Conservation (phyloP, 2,888 invertebrate genomes). For the Lepetodrilus schrolli region DNA sequence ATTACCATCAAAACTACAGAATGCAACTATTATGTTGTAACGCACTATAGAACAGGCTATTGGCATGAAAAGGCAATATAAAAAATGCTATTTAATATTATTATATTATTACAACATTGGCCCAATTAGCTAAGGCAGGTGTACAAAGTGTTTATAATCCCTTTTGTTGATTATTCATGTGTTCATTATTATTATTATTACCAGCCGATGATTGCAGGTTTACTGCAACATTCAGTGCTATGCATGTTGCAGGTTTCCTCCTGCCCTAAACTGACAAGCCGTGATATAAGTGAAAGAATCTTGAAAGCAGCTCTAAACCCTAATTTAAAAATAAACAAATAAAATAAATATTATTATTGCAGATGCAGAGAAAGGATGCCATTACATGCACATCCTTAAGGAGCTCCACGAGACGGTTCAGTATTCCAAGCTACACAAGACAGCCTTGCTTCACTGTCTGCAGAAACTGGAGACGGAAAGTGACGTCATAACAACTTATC, state of each 20-base stretch:
- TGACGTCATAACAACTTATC: conserved; percentile 52
- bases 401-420: conserved; percentile 47
- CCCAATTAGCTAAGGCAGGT: not conserved
- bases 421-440: conserved; percentile 50
- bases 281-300: too few relatives aligned
- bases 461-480: conserved; percentile 57
- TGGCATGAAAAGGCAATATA: too few relatives aligned
- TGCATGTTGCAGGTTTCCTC: too few relatives aligned
- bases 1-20: too few relatives aligned
- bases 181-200: not conserved
- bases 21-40: too few relatives aligned
- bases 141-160: not conserved
- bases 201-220: too few relatives aligned
- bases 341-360: conserved; percentile 23
- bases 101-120: not conserved
- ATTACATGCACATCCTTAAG: conserved; percentile 50
- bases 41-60: too few relatives aligned
- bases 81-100: too few relatives aligned
- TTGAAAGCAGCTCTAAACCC: too few relatives aligned
- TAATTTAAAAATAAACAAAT: not conserved
- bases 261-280: too few relatives aligned
- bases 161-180: not conserved
- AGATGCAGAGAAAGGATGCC: conserved; percentile 59
- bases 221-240: too few relatives aligned
- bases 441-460: conserved; percentile 50